phyloP scores from a whole-genome alignment of 2,797 vertebrate species.

The Nasua narica region DNA sequence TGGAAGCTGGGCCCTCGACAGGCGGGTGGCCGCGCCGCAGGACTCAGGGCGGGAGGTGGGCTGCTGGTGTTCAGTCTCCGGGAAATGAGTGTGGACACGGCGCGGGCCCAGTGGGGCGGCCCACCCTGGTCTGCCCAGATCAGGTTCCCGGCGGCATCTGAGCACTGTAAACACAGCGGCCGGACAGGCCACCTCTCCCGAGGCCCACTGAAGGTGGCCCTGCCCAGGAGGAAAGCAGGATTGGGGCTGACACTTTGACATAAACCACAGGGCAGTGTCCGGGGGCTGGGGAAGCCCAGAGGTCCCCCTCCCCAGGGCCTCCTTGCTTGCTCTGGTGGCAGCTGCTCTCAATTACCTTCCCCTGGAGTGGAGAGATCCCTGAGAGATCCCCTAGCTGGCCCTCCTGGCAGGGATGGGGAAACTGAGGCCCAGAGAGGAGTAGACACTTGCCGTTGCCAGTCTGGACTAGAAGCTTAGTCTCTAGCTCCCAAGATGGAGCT shows the following conservation, averaged over 20 bases:
- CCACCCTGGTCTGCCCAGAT: slow-evolving; percentile 77
- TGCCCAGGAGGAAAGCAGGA: slow-evolving; percentile 76
- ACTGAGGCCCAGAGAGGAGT: background rate
- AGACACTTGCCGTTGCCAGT: background rate
- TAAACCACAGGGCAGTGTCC: slow-evolving; percentile 83
- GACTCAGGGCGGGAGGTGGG: slow-evolving; percentile 51
- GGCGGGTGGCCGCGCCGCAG: slow-evolving; percentile 35
- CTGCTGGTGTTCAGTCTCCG: slow-evolving; percentile 73
- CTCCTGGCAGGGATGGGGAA: background rate
- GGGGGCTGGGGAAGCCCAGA: slow-evolving; percentile 77
- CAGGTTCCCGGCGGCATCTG: slow-evolving; percentile 81
- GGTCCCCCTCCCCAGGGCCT: background rate
- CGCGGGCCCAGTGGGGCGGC: slow-evolving; percentile 70
- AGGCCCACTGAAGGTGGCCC: slow-evolving; percentile 71
- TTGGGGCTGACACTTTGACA: slow-evolving; percentile 88
- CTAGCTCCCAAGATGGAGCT: background rate
- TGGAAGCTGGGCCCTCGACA: background rate
- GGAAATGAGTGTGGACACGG: slow-evolving; percentile 76
- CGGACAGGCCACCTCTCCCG: slow-evolving; percentile 83
- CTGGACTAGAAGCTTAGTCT: background rate
- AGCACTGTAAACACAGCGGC: slow-evolving; percentile 84
- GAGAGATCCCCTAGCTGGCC: background rate
- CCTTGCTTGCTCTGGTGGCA: slow-evolving; percentile 67
- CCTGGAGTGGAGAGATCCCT: background rate
- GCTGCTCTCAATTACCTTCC: slow-evolving; percentile 81